Conservation (phyloP, 2,888 invertebrate genomes). For the Cephus pygmeus region DNA sequence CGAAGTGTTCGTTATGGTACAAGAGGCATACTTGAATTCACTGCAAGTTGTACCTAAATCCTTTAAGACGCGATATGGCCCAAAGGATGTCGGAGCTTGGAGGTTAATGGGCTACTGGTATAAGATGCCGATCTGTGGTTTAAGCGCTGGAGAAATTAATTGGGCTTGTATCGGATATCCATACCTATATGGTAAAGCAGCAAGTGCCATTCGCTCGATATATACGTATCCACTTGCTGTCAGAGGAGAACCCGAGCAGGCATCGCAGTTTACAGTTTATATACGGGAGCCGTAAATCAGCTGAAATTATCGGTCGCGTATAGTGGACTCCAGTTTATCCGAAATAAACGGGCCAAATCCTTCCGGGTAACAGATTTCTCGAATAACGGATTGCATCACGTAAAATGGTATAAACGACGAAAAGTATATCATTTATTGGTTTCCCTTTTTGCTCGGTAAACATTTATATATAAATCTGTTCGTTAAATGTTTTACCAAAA, state of each 20-base stretch:
- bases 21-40: not conserved
- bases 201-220: not conserved
- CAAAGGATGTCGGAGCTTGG: not conserved
- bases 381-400: not conserved
- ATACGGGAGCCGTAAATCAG: not conserved
- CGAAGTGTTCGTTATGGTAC: not conserved
- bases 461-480: not conserved
- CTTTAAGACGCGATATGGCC: not conserved
- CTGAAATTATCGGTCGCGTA: not conserved
- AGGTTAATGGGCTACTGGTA: not conserved
- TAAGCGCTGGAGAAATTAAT: not conserved
- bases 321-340: not conserved
- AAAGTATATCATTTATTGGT: not conserved
- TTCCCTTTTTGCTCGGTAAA: not conserved
- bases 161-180: conserved; percentile 2
- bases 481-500: not conserved
- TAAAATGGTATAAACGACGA: too few relatives aligned
- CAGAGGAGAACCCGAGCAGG: not conserved
- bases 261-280: not conserved
- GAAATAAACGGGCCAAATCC: not conserved
- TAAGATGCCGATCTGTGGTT: not conserved
- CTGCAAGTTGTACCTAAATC: not conserved
- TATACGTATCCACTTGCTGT: not conserved
- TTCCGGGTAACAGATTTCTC: not conserved
- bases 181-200: not conserved